A percentile compares a stretch with the other conserved stretches of the same genome.
These are phyloP conservation scores for Megalurothrips usitatus DNA, from an alignment of 2,888 invertebrate genomes.

Conservation along the genomic window DNA sequence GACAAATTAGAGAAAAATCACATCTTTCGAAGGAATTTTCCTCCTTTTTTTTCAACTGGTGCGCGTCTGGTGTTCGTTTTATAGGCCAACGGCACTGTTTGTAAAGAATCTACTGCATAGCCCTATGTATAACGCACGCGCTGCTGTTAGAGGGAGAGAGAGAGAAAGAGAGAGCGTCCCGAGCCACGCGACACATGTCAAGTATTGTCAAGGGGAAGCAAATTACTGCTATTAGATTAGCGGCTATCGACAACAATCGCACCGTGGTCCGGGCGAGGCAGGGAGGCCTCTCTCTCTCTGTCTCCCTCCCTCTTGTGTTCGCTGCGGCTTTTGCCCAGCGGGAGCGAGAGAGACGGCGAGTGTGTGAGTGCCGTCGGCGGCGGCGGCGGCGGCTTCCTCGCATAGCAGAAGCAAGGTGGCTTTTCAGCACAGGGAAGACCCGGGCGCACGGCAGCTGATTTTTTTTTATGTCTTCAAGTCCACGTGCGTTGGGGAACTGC, in stretches of 20 bases:
- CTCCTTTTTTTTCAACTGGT: too few relatives aligned
- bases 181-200: conserved; percentile 25
- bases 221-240: conserved; percentile 25
- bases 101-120: too few relatives aligned
- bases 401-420: background rate
- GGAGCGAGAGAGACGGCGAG: background rate
- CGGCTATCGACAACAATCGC: conserved; percentile 19
- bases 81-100: too few relatives aligned
- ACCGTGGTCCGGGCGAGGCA: background rate
- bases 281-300: background rate
- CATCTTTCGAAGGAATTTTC: too few relatives aligned
- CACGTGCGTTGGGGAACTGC: background rate
- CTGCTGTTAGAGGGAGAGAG: background rate
- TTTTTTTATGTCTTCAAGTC: background rate
- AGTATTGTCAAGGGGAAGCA: conserved; percentile 3
- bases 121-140: background rate
- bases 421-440: too few relatives aligned
- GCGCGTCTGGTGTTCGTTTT: too few relatives aligned
- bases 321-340: background rate
- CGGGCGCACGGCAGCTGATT: too few relatives aligned
- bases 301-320: background rate
- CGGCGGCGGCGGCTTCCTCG: background rate
- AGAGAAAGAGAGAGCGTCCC: background rate
- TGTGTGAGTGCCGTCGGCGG: background rate
- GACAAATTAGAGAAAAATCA: too few relatives aligned